Conservation (phyloP, 1,140 invertebrate genomes). For the Paralvinella palmiformis region DNA sequence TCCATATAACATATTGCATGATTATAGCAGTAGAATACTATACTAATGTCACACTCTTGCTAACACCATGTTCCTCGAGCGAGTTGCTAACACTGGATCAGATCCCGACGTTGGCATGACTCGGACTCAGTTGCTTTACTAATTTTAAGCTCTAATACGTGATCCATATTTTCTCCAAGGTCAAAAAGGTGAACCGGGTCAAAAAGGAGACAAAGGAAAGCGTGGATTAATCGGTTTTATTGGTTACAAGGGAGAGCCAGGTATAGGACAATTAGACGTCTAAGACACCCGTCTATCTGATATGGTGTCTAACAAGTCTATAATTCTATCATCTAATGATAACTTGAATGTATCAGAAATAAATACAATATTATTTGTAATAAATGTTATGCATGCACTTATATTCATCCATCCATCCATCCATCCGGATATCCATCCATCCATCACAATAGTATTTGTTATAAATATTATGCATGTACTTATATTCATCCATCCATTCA, state of each 20-base stretch:
- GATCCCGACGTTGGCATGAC: not conserved
- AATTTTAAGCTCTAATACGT: not conserved
- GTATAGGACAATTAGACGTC: constrained; percentile 2
- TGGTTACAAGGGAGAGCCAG: constrained; percentile 22
- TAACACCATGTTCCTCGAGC: not conserved
- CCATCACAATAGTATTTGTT: no score
- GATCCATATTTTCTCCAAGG: not conserved
- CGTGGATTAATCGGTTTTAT: constrained; percentile 20
- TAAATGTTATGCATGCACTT: no score
- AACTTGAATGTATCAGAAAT: no score
- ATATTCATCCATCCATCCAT: no score
- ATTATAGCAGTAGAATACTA: not conserved
- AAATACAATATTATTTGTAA: no score
- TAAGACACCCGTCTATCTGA: no score
- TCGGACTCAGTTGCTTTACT: not conserved
- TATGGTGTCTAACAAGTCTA: no score
- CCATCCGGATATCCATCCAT: no score
- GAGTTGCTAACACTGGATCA: no score
- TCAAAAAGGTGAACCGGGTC: constrained; percentile 16
- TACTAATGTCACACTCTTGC: not conserved
- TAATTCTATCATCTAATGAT: no score
- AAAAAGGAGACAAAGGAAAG: constrained; percentile 12
- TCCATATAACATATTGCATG: not conserved
- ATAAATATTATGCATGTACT: no score
- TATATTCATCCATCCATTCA: no score